Percentiles rank a stretch among this genome's conserved stretches.
Conservation (phyloP, 2,113 vertebrate species). For the Galbula dea region DNA sequence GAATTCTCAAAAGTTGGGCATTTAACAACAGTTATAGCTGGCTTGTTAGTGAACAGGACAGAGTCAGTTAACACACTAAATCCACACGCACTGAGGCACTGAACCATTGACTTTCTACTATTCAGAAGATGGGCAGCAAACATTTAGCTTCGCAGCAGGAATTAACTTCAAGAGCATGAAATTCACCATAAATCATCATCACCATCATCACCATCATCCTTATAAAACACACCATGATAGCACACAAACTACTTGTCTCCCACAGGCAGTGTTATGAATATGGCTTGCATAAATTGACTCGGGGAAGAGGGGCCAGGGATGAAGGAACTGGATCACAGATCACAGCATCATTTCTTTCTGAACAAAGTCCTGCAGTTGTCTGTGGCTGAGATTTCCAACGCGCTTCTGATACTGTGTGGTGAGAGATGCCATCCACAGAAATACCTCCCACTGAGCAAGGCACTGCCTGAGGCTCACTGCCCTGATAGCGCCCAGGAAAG, state of each 20-base stretch:
- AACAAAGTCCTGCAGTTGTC: conserved; percentile 29
- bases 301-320: background rate
- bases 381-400: background rate
- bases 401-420: background rate
- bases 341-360: conserved; percentile 1
- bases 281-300: background rate
- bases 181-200: conserved; percentile 20
- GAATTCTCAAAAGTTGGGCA: conserved; percentile 63
- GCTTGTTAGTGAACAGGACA: conserved; percentile 67
- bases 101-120: conserved; percentile 48
- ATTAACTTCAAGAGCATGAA: conserved; percentile 27
- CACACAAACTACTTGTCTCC: conserved; percentile 45
- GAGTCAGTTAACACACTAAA: conserved; percentile 58
- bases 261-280: conserved; percentile 10
- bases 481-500: background rate
- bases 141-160: conserved; percentile 34
- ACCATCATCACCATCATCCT: conserved; percentile 1
- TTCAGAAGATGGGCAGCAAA: conserved; percentile 34
- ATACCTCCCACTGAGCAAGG: background rate
- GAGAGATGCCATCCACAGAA: background rate
- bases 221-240: conserved; percentile 13
- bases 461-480: background rate
- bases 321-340: background rate
- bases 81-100: conserved; percentile 45
- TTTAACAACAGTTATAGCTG: conserved; percentile 62